Conservation (phyloP, 2,797 vertebrate genomes). For the Zonotrichia albicollis region DNA sequence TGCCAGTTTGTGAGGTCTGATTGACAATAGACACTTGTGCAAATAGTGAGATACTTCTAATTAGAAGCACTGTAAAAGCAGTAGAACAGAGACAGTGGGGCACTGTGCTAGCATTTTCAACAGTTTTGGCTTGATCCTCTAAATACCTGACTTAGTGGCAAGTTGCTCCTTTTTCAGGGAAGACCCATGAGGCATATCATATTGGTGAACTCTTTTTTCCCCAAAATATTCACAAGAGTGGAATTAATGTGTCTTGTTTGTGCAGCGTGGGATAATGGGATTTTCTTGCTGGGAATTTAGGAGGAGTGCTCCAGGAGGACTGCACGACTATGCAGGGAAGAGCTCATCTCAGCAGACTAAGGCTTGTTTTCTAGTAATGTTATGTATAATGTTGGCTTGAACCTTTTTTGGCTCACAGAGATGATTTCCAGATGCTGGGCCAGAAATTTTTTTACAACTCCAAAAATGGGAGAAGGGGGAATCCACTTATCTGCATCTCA, state of each 20-base stretch:
- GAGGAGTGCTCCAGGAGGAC: neutral
- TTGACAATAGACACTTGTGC: conserved; percentile 23
- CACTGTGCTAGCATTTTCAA: neutral
- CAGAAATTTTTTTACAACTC: neutral
- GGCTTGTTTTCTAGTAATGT: neutral
- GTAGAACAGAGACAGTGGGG: neutral
- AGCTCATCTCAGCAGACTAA: neutral
- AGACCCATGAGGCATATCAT: neutral
- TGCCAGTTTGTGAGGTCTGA: conserved; percentile 31
- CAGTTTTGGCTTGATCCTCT: neutral
- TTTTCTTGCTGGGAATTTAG: neutral
- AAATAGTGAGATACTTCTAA: neutral
- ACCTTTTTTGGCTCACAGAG: neutral
- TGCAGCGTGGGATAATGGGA: neutral
- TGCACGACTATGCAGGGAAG: neutral
- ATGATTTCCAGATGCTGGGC: neutral
- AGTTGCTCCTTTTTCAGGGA: neutral
- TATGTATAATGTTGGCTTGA: neutral
- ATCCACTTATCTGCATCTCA: neutral
- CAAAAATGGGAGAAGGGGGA: neutral
- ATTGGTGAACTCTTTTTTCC: neutral
- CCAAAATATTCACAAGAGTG: neutral
- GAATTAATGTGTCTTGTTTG: neutral
- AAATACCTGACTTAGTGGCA: neutral
- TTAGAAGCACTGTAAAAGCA: neutral